phyloP scores from a whole-genome alignment of 2,113 vertebrate genomes.

The Gambusia affinis region DNA sequence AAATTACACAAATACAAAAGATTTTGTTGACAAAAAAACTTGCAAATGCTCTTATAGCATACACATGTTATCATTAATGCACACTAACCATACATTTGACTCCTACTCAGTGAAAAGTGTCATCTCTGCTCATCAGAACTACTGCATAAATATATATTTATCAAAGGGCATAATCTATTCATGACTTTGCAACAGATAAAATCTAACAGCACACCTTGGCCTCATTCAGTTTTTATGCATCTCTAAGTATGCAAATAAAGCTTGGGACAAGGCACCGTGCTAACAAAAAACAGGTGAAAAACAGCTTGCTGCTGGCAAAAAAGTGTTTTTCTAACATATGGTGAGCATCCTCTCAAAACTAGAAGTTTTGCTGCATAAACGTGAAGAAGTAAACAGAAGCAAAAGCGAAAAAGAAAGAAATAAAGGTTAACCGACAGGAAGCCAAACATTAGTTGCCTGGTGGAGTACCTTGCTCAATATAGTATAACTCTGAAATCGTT shows the following conservation, averaged over 20 bases:
- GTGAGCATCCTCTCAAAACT: neutral
- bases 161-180: neutral
- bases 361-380: neutral
- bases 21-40: no score
- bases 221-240: constrained; percentile 1
- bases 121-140: neutral
- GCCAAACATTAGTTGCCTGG: neutral
- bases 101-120: neutral
- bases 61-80: no score
- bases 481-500: no score
- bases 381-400: neutral
- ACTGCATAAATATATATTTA: neutral
- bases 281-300: neutral
- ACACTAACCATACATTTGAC: neutral
- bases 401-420: neutral
- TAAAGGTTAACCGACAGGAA: no score
- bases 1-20: no score
- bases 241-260: neutral
- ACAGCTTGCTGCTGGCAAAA: neutral
- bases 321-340: neutral
- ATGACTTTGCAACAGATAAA: neutral
- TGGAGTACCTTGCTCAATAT: no score
- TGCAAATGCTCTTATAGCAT: no score
- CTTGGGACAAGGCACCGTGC: neutral
- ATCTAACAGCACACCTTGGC: neutral